Evolutionary conservation across 1,140 invertebrate species (phyloP).

Genomic region (Cyphomyrmex costatus): DNA sequence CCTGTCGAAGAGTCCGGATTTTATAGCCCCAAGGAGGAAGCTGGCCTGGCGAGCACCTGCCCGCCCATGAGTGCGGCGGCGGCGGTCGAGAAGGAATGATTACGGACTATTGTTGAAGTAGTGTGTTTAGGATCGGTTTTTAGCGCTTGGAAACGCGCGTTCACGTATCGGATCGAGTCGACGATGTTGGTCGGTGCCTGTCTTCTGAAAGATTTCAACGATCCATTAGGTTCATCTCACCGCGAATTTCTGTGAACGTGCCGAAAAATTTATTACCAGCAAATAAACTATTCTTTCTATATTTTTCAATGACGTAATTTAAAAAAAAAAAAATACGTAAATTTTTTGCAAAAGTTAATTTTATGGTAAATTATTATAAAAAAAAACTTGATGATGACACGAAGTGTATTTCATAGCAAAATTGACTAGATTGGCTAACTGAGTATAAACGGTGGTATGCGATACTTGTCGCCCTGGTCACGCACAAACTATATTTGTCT

Average conservation of each 20-base stretch:
- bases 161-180: slow-evolving; percentile 37
- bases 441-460: slow-evolving; percentile 3
- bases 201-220: background rate
- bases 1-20: slow-evolving; percentile 64
- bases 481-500: slow-evolving; percentile 82
- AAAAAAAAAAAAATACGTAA: background rate
- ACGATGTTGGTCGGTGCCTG: slow-evolving; percentile 18
- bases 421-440: background rate
- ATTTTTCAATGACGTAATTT: background rate
- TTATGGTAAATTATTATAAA: background rate
- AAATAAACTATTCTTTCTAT: background rate
- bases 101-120: slow-evolving; percentile 69
- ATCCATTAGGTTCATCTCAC: background rate
- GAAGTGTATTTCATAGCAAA: background rate
- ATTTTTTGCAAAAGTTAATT: background rate
- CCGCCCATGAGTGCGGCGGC: slow-evolving; percentile 22
- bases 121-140: slow-evolving; percentile 74
- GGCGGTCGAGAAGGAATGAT: slow-evolving; percentile 62
- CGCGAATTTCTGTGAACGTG: slow-evolving; percentile 23
- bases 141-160: slow-evolving; percentile 50
- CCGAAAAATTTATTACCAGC: slow-evolving; percentile 27
- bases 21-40: slow-evolving; percentile 55
- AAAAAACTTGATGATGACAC: too few relatives aligned
- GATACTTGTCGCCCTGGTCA: slow-evolving; percentile 79
- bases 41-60: slow-evolving; percentile 59